phyloP scores from a whole-genome alignment of 2,113 vertebrate species.

The Marmota flaviventris region DNA sequence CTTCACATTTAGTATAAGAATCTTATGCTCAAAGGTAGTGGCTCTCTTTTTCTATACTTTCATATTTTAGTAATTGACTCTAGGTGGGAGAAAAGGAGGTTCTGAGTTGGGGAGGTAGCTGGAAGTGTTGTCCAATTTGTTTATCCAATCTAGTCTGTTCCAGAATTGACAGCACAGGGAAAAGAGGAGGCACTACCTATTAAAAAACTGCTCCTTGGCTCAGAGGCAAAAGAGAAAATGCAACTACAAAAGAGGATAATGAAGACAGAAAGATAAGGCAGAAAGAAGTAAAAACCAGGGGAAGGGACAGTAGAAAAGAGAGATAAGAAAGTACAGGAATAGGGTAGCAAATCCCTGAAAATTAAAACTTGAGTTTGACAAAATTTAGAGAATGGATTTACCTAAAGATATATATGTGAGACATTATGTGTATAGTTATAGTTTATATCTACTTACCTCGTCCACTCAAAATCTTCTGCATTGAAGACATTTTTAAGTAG shows the following conservation, averaged over 20 bases:
- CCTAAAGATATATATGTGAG: not conserved
- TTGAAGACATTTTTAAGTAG: constrained; percentile 73
- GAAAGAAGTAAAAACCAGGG: not conserved
- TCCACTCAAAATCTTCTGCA: constrained; percentile 87
- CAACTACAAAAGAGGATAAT: not conserved
- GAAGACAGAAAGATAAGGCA: not conserved
- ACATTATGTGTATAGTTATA: not conserved
- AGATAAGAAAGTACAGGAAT: not conserved
- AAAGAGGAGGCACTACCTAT: not conserved
- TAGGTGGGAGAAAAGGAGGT: not conserved
- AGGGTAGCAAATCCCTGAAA: not conserved
- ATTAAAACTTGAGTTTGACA: not conserved
- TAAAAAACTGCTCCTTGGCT: not conserved
- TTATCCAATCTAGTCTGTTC: not conserved
- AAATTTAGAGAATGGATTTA: not conserved
- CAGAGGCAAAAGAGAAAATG: not conserved
- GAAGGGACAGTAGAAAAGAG: not conserved
- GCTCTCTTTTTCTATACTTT: not conserved
- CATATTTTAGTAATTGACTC: not conserved
- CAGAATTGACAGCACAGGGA: not conserved
- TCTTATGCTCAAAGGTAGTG: not conserved
- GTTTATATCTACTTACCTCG: constrained; percentile 76
- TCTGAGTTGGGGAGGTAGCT: not conserved
- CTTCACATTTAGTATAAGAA: not conserved
- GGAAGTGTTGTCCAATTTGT: not conserved